A percentile compares a stretch with the other conserved stretches of the same genome.
phyloP scores from a whole-genome alignment of 2,113 vertebrate species.

The Corythoichthys haematopterus region DNA sequence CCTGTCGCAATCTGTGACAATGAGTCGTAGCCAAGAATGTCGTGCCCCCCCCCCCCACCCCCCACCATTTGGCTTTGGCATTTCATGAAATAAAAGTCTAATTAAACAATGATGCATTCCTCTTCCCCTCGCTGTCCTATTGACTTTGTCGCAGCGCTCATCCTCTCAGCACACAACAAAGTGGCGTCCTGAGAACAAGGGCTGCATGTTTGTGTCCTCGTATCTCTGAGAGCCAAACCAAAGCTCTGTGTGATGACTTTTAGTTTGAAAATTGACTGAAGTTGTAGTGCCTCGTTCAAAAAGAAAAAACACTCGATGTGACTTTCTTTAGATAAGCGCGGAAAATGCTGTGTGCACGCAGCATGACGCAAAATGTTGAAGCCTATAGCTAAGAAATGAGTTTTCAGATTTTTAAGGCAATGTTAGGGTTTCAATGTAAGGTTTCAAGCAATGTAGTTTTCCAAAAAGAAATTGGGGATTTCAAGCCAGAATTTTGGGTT shows the following conservation, averaged over 20 bases:
- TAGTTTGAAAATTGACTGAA: slow-evolving; percentile 48
- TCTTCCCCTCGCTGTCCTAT: slow-evolving; percentile 56
- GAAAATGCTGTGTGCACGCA: slow-evolving; percentile 28
- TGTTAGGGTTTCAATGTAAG: neutral
- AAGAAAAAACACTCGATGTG: slow-evolving; percentile 16
- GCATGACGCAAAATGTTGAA: neutral
- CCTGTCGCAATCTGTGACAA: slow-evolving; percentile 61
- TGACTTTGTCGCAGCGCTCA: slow-evolving; percentile 68
- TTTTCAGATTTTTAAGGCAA: neutral
- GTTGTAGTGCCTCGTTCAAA: slow-evolving; percentile 32
- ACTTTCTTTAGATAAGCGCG: slow-evolving; percentile 34
- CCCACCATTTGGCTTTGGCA: slow-evolving; percentile 48
- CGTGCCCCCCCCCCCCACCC: slow-evolving; percentile 15
- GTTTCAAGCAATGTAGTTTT: no score
- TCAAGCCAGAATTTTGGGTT: no score
- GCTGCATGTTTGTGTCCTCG: slow-evolving; percentile 48
- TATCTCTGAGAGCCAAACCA: slow-evolving; percentile 52
- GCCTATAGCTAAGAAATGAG: neutral
- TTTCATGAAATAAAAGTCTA: slow-evolving; percentile 64
- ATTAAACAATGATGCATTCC: slow-evolving; percentile 73
- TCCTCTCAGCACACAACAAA: slow-evolving; percentile 54
- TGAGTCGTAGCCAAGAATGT: slow-evolving; percentile 50
- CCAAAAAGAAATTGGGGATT: no score
- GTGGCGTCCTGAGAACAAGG: slow-evolving; percentile 48
- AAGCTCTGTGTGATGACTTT: slow-evolving; percentile 45